Evolutionary conservation across 2,797 vertebrate species (phyloP).

Genomic region (Chelon labrosus): DNA sequence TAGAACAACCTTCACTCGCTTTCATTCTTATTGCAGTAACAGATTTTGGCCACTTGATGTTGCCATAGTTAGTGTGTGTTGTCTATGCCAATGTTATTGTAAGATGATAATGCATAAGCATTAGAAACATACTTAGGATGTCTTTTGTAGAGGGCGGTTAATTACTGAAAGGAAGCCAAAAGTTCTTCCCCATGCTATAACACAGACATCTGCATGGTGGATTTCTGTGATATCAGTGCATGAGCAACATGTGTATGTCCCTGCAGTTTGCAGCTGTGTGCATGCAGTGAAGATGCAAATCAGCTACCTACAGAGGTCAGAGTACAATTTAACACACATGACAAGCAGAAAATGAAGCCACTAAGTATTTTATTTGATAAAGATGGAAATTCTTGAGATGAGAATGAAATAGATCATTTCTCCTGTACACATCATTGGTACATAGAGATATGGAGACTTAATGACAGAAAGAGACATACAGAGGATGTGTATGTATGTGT

Average conservation of each 20-base stretch:
- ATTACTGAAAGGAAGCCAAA: background rate
- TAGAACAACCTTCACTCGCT: background rate
- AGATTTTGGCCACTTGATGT: slow-evolving; percentile 9
- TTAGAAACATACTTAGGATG: background rate
- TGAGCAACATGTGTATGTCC: background rate
- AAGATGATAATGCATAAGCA: background rate
- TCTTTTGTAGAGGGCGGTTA: background rate
- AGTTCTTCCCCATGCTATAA: background rate
- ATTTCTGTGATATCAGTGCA: background rate
- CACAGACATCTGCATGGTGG: background rate
- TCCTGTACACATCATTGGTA: slow-evolving; percentile 6
- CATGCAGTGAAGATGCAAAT: slow-evolving; percentile 31
- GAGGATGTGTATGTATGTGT: background rate
- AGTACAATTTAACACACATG: background rate
- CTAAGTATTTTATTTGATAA: slow-evolving; percentile 2
- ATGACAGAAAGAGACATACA: slow-evolving; percentile 8
- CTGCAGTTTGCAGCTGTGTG: background rate
- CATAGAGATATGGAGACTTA: slow-evolving; percentile 2
- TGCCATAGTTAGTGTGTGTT: background rate
- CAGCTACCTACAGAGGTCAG: slow-evolving; percentile 54
- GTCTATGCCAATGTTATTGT: background rate
- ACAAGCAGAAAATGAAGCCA: background rate
- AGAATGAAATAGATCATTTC: slow-evolving; percentile 4
- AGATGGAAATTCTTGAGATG: slow-evolving; percentile 2
- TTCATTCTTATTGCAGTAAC: background rate